phyloP scores from a whole-genome alignment of 2,888 invertebrate species.

The Ectemnius continuus region DNA sequence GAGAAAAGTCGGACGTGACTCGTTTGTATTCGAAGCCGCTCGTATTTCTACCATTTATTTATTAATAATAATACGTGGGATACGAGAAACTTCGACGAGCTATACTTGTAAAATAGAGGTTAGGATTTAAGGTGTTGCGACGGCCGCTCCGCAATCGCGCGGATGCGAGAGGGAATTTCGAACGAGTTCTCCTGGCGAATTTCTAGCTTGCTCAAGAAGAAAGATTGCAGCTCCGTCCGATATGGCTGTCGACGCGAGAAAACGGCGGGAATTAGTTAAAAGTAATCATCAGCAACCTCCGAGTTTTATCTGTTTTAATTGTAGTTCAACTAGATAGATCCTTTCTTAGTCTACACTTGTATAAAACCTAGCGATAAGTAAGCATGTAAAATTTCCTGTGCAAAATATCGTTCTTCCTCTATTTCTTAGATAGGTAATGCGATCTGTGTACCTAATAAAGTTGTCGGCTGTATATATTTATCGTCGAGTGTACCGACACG shows the following conservation, averaged over 20 bases:
- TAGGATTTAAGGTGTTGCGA: no score
- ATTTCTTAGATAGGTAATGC: conserved; percentile 34
- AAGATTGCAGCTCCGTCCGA: conserved; percentile 6
- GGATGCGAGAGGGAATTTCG: no score
- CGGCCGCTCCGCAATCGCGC: no score
- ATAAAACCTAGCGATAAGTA: conserved; percentile 11
- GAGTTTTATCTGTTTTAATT: conserved; percentile 28
- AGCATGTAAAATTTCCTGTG: conserved; percentile 31
- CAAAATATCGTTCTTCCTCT: conserved; percentile 24
- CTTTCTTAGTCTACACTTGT: conserved; percentile 22
- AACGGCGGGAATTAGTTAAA: no score
- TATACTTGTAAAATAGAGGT: not conserved
- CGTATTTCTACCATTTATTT: no score
- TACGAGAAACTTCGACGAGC: not conserved
- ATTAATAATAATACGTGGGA: no score
- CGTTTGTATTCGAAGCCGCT: no score
- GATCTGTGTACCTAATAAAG: conserved; percentile 25
- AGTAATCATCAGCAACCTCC: not conserved
- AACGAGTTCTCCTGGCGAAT: no score
- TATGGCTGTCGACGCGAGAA: not conserved
- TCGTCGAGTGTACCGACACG: conserved; percentile 30
- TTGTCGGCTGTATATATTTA: conserved; percentile 53
- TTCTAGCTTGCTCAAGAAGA: conserved; percentile 6
- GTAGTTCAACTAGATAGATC: conserved; percentile 16
- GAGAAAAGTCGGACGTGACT: conserved; percentile 14